Evolutionary conservation across 2,797 vertebrate species (phyloP).

Genomic region (Onychomys leucogaster): DNA sequence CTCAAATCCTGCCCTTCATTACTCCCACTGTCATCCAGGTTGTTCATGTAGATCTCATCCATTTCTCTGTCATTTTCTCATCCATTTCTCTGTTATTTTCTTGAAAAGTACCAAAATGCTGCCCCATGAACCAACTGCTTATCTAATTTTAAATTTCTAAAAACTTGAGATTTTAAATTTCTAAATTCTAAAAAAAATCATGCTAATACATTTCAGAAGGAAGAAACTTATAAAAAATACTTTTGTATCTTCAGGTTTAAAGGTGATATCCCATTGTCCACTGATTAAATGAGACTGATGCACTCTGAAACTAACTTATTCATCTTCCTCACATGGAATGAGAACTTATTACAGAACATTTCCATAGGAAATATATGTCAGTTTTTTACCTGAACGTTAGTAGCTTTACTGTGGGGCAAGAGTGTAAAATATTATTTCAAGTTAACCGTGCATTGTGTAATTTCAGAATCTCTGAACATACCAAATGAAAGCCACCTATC

Average conservation of each 20-base stretch:
- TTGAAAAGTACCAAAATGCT: conserved; percentile 1
- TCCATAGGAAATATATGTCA: conserved; percentile 35
- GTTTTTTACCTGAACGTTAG: conserved; percentile 44
- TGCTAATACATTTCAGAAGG: conserved; percentile 71
- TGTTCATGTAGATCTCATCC: too few relatives aligned
- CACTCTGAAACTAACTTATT: conserved; percentile 45
- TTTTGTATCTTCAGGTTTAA: conserved; percentile 54
- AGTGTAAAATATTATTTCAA: not conserved
- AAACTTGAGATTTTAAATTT: too few relatives aligned
- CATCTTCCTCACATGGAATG: conserved; percentile 29
- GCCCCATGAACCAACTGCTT: conserved; percentile 59
- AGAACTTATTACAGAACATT: conserved; percentile 48
- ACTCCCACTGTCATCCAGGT: too few relatives aligned
- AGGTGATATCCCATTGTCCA: conserved; percentile 25
- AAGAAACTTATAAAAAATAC: conserved; percentile 68
- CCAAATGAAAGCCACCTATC: not conserved
- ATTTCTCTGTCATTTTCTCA: too few relatives aligned
- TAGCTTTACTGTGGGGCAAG: not conserved
- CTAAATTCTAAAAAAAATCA: not conserved
- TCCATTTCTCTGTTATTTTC: too few relatives aligned
- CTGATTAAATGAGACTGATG: conserved; percentile 42
- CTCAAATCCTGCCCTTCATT: too few relatives aligned
- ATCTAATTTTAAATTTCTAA: conserved; percentile 67
- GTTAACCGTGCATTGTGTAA: not conserved
- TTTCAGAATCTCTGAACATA: conserved; percentile 40